Evolutionary conservation across 2,797 vertebrate genomes (phyloP), one percentile per base, ranked within the genome.

Genomic region (Threskiornis aethiopicus): DNA sequence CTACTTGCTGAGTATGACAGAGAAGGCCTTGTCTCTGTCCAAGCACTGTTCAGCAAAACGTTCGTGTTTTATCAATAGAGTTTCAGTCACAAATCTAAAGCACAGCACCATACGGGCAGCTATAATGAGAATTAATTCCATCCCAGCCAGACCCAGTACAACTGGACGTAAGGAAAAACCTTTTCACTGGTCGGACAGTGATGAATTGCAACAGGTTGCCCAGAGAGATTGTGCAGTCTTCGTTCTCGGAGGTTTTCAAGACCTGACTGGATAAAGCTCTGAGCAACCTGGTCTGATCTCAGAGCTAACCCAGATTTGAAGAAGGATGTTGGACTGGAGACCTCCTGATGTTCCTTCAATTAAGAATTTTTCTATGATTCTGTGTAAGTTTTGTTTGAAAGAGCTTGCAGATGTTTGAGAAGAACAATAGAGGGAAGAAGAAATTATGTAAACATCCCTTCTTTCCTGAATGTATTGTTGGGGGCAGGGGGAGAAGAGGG

Each of bases 401-500:
- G 54, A 87, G 4, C 16, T 73, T 93, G 41, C 42, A 64, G 37
- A 49, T 91, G 13, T 81, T 78, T 86, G 26, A 57, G 65, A 76
- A 73, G 33, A 91, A 47, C 47, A 47, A 33, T 16, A 70, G 19
- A 41, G 16, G 25, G 61, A 81, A 88, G 35, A 91, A 51, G 25
- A 79, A 58, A 42, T 89, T 19, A 33, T 42, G 10, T 77, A 58
- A 79, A 83, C 3, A 3, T 80, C 9, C 73, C 9, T 67, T 71
- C 9, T 86, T 90, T 55, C 49, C 8, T 58, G 22, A 77, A n/a
- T 33, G 10, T 76, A 13, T 33, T 18, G 9, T 44, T 54, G 64
- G 25, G 7, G 9, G 9, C 6, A 3, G 3, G 2, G 0, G 7
- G 4, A 6, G 55, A 15, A 21, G 14, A n/a, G 13, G 7, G 12